A percentile compares a stretch with the other conserved stretches of the same genome.
These are phyloP conservation scores for Gambusia yucatana DNA, from an alignment of 2,797 vertebrate species.

Conservation along the genomic window DNA sequence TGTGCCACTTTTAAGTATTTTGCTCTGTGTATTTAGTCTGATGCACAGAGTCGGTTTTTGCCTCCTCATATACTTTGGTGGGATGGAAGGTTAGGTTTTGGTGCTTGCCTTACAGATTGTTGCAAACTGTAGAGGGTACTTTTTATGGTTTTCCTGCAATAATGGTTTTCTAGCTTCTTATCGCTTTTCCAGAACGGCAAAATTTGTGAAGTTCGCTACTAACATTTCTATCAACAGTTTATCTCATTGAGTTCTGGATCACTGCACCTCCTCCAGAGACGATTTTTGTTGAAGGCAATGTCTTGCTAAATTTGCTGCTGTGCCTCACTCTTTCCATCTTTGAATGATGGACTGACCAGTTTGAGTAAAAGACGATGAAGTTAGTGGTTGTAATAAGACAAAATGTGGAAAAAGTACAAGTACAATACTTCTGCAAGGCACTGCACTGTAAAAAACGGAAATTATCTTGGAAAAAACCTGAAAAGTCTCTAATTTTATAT, in stretches of 20 bases:
- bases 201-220: not conserved
- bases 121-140: not conserved
- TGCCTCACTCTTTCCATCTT: not conserved
- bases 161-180: not conserved
- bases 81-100: not conserved
- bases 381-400: not conserved
- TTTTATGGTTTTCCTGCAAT: not conserved
- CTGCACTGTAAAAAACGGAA: not conserved
- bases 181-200: not conserved
- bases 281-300: not conserved
- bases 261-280: not conserved
- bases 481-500: slow-evolving; percentile 33
- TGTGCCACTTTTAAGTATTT: not conserved
- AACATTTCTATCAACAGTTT: not conserved
- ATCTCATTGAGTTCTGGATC: not conserved
- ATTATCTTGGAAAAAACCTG: slow-evolving; percentile 35
- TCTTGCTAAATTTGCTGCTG: not conserved
- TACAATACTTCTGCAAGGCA: not conserved
- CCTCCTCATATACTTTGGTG: not conserved
- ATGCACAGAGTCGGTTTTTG: not conserved
- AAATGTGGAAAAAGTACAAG: not conserved
- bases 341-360: not conserved
- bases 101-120: not conserved
- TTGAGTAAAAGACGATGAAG: not conserved
- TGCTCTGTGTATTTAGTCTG: not conserved